Base-by-base conservation (phyloP, 2,888 invertebrate species). In the Ormyrus thymus region DNA sequence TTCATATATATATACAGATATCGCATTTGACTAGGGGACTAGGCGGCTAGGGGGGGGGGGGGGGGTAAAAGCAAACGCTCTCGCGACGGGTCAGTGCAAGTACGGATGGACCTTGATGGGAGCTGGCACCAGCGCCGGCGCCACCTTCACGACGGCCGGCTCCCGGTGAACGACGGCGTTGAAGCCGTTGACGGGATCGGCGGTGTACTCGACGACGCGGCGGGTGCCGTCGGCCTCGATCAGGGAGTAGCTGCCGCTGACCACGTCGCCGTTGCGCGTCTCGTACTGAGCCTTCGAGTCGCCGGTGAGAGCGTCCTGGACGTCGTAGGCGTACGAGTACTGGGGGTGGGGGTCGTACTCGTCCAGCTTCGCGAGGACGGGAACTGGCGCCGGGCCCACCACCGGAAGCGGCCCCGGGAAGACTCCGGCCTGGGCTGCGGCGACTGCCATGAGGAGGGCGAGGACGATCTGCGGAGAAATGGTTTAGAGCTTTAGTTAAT, bases 101-200 rank as follows among this genome's bases (percentile, higher is more conserved):
- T 53, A 61, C 6, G 73, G 78, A 69, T 73, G 77, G 43, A 53
- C 50, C 11, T 77, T 71, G 29, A 29, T 29, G 29, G 29, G 29
- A 29, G 29, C 29, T 56, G 84, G 83, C 8, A 81, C 79, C 0
- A 78, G 82, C 4, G 75, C 76, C 29, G 59, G 65, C 15, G 82
- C 84, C 8, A 85, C 84, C 66, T 84, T 85, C 5, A 88, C 82
- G 10, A 83, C 78, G 6, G 84, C 85, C 9, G 86, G 85, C 61
- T 86, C 84, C 29, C 84, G 81, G 89, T 86, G 88, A 83, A 92
- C 85, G 13, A 86, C 85, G 15, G 86, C 86, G 75, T 86, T 86
- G 82, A 86, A 86, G 43, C 86, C 86, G 73, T 89, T 88, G 51
- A 89, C 76, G 1, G 89, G 84, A 75, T 89, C 89, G 61, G 86